A percentile compares a stretch with the other conserved stretches of the same genome.
These are phyloP conservation scores for Subacronicta megacephala DNA, from an alignment of 2,888 invertebrate genomes.

Conservation along the genomic window DNA sequence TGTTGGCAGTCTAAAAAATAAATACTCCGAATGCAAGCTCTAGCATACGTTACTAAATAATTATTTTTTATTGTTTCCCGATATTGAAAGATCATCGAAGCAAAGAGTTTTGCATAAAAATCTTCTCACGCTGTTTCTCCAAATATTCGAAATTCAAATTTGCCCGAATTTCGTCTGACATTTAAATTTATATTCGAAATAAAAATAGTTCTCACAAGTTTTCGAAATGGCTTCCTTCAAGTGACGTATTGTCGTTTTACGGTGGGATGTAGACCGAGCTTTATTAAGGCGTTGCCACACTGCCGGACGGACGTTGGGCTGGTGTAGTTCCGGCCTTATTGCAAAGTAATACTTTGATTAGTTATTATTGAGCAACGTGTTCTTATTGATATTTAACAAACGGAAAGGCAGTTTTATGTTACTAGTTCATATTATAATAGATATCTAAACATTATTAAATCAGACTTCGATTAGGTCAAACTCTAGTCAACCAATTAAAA, in stretches of 20 bases:
- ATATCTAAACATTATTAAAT: conserved; percentile 20
- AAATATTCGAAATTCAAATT: conserved; percentile 21
- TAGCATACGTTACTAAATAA: no score
- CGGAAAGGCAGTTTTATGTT: conserved; percentile 35
- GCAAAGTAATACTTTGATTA: conserved; percentile 30
- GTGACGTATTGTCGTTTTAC: conserved; percentile 37
- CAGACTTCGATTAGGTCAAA: neutral
- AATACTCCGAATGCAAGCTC: no score
- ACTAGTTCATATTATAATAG: conserved; percentile 3
- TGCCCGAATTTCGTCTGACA: conserved; percentile 27
- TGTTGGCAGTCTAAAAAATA: no score
- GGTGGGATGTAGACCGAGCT: conserved; percentile 41
- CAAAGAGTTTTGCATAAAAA: no score
- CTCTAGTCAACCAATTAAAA: no score
- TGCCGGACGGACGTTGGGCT: conserved; percentile 28
- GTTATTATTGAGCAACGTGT: conserved; percentile 32
- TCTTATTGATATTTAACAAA: conserved; percentile 20
- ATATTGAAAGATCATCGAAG: no score
- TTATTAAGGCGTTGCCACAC: conserved; percentile 47
- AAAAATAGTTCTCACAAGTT: conserved; percentile 47
- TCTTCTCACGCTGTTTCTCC: neutral
- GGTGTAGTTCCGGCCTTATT: conserved; percentile 50
- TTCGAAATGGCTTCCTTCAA: conserved; percentile 39
- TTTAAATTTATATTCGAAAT: conserved; percentile 33
- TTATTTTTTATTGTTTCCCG: no score